A percentile compares a stretch with the other conserved stretches of the same genome.
Evolutionary conservation across 2,797 vertebrate genomes (phyloP).

Genomic region (Acrocephalus scirpaceus): DNA sequence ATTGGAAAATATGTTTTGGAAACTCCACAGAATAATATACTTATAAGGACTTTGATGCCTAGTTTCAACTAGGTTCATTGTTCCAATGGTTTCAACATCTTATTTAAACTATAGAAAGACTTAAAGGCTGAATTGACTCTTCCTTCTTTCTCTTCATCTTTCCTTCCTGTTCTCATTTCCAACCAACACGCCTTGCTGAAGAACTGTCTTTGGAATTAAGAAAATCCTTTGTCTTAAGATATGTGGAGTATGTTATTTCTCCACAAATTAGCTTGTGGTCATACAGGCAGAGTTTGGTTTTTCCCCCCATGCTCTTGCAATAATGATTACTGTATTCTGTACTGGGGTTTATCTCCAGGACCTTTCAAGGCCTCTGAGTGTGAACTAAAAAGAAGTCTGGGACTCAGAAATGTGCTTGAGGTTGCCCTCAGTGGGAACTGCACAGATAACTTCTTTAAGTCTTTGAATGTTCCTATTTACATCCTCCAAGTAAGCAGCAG

Average conservation of each 20-base stretch:
- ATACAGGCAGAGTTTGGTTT: not conserved
- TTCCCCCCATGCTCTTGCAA: rapidly evolving
- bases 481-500: not conserved
- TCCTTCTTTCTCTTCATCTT: not conserved
- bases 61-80: not conserved
- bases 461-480: not conserved
- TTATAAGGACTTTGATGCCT: not conserved
- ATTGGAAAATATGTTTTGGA: not conserved
- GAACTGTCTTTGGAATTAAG: not conserved
- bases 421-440: not conserved
- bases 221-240: not conserved
- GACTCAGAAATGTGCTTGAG: not conserved
- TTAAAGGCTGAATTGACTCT: not conserved
- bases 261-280: not conserved
- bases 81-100: not conserved
- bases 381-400: not conserved
- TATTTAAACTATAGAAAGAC: not conserved
- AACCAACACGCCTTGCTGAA: not conserved
- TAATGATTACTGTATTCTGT: not conserved
- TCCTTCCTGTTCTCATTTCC: not conserved
- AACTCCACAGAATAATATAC: not conserved
- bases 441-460: not conserved
- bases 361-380: not conserved
- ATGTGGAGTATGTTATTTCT: not conserved
- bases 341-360: not conserved